Evolutionary conservation across 2,888 invertebrate genomes (phyloP).

Genomic region (Ornithoptera priamus): DNA sequence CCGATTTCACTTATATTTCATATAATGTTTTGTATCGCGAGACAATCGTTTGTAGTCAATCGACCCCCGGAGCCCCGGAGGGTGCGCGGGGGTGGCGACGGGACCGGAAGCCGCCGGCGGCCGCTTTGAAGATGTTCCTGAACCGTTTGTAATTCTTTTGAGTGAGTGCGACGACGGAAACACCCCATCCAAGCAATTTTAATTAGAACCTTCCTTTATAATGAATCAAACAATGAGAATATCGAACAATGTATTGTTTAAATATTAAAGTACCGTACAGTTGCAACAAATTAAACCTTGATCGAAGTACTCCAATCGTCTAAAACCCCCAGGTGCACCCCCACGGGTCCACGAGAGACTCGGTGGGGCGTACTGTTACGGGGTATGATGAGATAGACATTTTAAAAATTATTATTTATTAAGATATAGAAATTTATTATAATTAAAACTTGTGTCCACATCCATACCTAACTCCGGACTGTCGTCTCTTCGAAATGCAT

Average conservation of each 20-base stretch:
- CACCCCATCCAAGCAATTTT: background rate
- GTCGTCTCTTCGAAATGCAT: too few relatives aligned
- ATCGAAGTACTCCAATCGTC: too few relatives aligned
- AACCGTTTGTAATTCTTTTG: background rate
- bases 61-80: background rate
- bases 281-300: too few relatives aligned
- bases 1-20: constrained; percentile 14
- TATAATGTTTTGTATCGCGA: constrained; percentile 5
- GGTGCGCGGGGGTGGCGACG: too few relatives aligned
- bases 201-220: background rate
- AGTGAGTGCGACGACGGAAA: background rate
- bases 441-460: too few relatives aligned
- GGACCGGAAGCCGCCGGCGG: too few relatives aligned
- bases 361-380: background rate
- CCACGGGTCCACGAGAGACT: background rate
- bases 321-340: background rate
- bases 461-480: too few relatives aligned
- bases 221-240: background rate
- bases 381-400: too few relatives aligned
- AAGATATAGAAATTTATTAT: too few relatives aligned
- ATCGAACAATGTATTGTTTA: background rate
- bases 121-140: too few relatives aligned
- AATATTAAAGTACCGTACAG: background rate
- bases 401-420: too few relatives aligned
- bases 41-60: constrained; percentile 5